phyloP scores from a whole-genome alignment of 2,113 vertebrate genomes.

The Dolichotis patagonum region DNA sequence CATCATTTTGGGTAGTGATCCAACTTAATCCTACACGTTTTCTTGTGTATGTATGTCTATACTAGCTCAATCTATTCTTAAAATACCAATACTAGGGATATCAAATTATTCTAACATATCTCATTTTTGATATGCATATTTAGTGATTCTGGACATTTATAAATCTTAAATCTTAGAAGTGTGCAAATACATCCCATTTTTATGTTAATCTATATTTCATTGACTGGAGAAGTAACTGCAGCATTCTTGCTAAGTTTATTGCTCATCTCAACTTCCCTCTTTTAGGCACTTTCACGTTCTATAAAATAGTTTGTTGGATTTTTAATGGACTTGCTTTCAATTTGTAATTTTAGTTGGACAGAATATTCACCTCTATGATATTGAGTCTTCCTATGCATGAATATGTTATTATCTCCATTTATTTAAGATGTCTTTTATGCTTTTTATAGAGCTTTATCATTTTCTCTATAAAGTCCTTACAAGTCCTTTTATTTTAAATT shows the following conservation, averaged over 20 bases:
- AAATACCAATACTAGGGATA: neutral
- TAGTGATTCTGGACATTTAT: neutral
- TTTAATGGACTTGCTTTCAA: slow-evolving; percentile 10
- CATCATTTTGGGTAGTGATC: neutral
- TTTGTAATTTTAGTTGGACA: slow-evolving; percentile 2
- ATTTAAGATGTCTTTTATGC: neutral
- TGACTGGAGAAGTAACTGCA: neutral
- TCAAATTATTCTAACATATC: neutral
- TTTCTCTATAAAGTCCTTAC: neutral
- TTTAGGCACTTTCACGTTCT: neutral
- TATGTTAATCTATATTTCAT: neutral
- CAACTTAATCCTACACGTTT: neutral
- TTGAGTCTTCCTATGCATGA: neutral
- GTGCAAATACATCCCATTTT: neutral
- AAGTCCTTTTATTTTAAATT: neutral
- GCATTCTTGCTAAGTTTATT: neutral
- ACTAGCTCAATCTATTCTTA: neutral
- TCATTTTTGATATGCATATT: neutral
- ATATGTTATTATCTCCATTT: neutral
- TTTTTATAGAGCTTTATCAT: neutral
- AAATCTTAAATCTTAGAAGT: neutral
- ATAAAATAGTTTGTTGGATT: neutral
- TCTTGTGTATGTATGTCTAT: too few relatives aligned
- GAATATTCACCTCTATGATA: neutral
- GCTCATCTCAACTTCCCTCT: neutral